These are phyloP conservation scores for Desmodus rotundus DNA, from an alignment of 2,113 vertebrate species.

Conservation along the genomic window DNA sequence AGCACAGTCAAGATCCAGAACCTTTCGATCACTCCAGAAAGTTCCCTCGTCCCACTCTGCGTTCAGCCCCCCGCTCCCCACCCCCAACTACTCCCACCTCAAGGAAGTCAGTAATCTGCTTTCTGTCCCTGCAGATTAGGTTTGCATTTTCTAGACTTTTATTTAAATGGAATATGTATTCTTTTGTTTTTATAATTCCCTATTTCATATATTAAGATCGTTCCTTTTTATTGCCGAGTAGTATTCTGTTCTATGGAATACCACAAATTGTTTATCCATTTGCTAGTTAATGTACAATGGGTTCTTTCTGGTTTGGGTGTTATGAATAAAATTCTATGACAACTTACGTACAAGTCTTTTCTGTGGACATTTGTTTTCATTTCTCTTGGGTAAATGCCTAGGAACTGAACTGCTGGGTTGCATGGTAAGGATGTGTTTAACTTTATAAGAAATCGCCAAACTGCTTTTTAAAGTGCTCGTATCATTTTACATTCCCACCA, in stretches of 20 bases:
- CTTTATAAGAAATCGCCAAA: neutral
- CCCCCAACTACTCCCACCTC: neutral
- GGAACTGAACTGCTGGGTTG: neutral
- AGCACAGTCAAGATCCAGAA: neutral
- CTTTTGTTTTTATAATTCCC: neutral
- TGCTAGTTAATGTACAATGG: neutral
- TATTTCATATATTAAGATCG: neutral
- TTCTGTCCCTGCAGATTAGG: neutral
- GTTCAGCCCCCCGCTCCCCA: neutral
- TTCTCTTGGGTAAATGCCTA: conserved; percentile 2
- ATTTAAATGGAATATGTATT: neutral
- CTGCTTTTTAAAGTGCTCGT: neutral
- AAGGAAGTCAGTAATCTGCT: neutral
- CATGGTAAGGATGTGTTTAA: conserved; percentile 13
- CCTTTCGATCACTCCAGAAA: neutral
- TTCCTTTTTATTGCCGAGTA: neutral
- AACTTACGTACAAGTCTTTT: neutral
- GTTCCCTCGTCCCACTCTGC: neutral
- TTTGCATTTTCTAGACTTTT: neutral
- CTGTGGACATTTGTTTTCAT: neutral
- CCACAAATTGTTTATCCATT: neutral
- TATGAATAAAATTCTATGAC: conserved; percentile 1
- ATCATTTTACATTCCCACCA: neutral
- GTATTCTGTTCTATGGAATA: neutral
- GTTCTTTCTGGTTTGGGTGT: neutral